Evolutionary conservation across 1,140 invertebrate species (phyloP).

Genomic region (Plectrocnemia conspersa): DNA sequence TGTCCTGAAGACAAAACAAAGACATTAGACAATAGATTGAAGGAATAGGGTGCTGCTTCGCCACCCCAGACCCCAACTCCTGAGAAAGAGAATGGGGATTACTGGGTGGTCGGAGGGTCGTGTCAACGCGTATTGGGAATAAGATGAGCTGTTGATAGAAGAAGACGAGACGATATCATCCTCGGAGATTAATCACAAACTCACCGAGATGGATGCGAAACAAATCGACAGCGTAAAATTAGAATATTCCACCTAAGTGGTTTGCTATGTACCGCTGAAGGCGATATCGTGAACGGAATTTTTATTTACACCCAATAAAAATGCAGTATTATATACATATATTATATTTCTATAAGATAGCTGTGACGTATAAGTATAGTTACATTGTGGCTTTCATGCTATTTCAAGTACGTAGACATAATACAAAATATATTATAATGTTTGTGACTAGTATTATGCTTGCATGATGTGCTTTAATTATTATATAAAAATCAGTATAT

Average conservation of each 20-base stretch:
- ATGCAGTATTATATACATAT: no score
- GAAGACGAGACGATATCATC: slow-evolving; percentile 18
- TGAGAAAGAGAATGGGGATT: neutral
- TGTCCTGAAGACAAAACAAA: slow-evolving; percentile 26
- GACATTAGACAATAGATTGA: slow-evolving; percentile 30
- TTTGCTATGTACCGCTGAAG: slow-evolving; percentile 28
- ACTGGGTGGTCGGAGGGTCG: neutral
- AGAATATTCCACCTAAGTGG: slow-evolving; percentile 30
- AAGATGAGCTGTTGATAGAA: slow-evolving; percentile 6
- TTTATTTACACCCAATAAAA: slow-evolving; percentile 12
- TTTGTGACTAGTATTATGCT: no score
- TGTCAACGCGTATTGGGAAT: slow-evolving; percentile 6
- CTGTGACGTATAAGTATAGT: no score
- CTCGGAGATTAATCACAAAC: slow-evolving; percentile 28
- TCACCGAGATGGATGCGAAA: slow-evolving; percentile 28
- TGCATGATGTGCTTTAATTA: no score
- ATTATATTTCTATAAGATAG: no score
- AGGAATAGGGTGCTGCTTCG: slow-evolving; percentile 8
- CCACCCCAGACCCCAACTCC: neutral
- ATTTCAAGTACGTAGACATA: no score
- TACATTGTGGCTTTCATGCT: no score
- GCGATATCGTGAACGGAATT: slow-evolving; percentile 18
- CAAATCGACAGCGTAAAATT: slow-evolving; percentile 35
- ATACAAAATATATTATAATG: no score
- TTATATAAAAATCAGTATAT: no score